Evolutionary conservation across 2,113 vertebrate species (phyloP), one percentile per base, ranked within the genome.

Genomic region (Glaucomys volans): DNA sequence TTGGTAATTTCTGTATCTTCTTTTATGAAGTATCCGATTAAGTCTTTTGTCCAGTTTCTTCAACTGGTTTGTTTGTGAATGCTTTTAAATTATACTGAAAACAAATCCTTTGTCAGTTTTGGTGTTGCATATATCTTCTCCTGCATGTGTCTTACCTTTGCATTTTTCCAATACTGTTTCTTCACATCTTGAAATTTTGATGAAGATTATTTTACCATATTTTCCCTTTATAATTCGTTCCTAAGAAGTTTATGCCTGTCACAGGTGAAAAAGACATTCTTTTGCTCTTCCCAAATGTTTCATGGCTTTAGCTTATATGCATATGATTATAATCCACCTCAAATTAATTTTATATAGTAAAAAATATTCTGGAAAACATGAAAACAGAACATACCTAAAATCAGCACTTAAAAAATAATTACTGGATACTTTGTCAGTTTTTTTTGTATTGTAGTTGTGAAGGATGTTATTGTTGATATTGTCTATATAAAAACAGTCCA

Each of bases 281-380:
- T 87, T 16, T 6, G 12, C 32, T 90, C 86, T 77, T 83, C 40
- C 13, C 5, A 52, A 64, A 92, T 81, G 3, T 75, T 35, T 66
- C 47, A 40, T 42, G 4, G 12, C 4, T 93, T 92, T 66, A 50
- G 14, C 13, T 82, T 79, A 32, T 17, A 69, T 57, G 2, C 57
- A 95, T 79, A 90, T 77, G 3, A 57, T 32, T 79, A 26, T 26
- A 82, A 91, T 86, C 17, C 11, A 71, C 28, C 20, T 71, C 32
- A 67, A 64, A 62, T 77, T 92, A 95, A 82, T 77, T 95, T 32
- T 91, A 32, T 67, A 62, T 17, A 4, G n/a, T 72, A 57, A 90
- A 28, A 94, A 87, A 42, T n/a, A 37, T 28, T 5, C 8, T 62
- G 3, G 85, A 11, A 96, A 92, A 85, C 26, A 42, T 40, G 52